Percentiles rank a stretch among this genome's conserved stretches.
Evolutionary conservation across 2,113 vertebrate genomes (phyloP).

Genomic region (Cynopterus brachyotis): DNA sequence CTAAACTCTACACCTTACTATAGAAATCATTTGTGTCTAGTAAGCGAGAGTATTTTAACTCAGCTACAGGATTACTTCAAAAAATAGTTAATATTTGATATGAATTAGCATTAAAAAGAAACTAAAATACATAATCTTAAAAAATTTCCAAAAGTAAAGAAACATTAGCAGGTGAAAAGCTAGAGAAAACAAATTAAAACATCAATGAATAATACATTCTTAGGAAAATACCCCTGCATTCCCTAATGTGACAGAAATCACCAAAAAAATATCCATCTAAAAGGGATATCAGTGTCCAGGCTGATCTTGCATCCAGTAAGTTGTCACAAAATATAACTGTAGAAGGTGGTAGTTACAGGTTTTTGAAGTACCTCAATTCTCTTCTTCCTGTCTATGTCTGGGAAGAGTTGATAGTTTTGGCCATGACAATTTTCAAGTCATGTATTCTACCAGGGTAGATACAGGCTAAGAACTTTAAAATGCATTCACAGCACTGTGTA

Average conservation of each 20-base stretch:
- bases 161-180: conserved; percentile 53
- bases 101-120: conserved; percentile 59
- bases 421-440: background rate
- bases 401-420: background rate
- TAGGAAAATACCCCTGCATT: background rate
- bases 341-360: background rate
- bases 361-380: conserved; percentile 4
- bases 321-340: background rate
- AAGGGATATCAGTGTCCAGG: background rate
- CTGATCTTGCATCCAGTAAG: background rate
- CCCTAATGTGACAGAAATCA: background rate
- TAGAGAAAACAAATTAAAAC: conserved; percentile 19
- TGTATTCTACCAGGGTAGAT: background rate
- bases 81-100: conserved; percentile 32
- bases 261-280: background rate
- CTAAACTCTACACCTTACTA: background rate
- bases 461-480: background rate
- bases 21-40: conserved; percentile 30
- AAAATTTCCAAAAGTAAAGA: conserved; percentile 45
- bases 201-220: conserved; percentile 33
- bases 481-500: background rate
- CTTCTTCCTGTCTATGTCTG: background rate
- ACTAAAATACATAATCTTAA: conserved; percentile 35
- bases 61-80: background rate
- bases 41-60: conserved; percentile 9